phyloP scores from a whole-genome alignment of 2,113 vertebrate genomes.

The Macheiramphus alcinus region DNA sequence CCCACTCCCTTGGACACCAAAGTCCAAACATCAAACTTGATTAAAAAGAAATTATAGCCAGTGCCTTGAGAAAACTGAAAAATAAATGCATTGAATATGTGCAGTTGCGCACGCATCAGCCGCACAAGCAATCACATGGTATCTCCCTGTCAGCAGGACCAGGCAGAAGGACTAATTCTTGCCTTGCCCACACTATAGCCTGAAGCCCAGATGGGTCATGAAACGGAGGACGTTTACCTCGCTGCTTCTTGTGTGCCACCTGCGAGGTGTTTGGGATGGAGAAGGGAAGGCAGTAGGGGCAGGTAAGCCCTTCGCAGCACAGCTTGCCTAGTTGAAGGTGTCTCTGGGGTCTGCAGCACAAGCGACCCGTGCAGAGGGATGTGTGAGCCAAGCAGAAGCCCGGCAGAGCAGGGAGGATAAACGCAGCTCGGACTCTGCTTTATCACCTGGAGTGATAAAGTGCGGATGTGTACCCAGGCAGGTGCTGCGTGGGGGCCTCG shows the following conservation, averaged over 20 bases:
- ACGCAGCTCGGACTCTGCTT: neutral
- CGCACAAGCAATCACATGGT: accelerated
- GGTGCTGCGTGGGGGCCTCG: neutral
- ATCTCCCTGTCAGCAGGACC: neutral
- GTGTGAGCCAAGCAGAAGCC: neutral
- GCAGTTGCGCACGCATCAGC: neutral
- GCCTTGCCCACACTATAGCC: neutral
- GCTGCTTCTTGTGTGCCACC: neutral
- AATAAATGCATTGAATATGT: neutral
- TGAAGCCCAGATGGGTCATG: neutral
- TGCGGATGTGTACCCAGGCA: accelerated
- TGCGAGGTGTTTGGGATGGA: neutral
- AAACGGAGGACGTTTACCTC: neutral
- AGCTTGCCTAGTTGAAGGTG: too few species aligned
- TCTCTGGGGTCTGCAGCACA: neutral
- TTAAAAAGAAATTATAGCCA: neutral
- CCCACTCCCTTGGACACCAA: too few species aligned
- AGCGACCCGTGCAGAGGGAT: neutral
- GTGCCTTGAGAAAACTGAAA: neutral
- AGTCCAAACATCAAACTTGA: neutral
- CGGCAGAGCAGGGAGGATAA: neutral
- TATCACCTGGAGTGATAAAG: neutral
- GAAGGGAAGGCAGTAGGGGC: neutral
- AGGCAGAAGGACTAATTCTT: neutral
- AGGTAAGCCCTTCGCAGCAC: neutral